Conservation (phyloP, 2,113 vertebrate genomes). For the Rhinichthys klamathensis region DNA sequence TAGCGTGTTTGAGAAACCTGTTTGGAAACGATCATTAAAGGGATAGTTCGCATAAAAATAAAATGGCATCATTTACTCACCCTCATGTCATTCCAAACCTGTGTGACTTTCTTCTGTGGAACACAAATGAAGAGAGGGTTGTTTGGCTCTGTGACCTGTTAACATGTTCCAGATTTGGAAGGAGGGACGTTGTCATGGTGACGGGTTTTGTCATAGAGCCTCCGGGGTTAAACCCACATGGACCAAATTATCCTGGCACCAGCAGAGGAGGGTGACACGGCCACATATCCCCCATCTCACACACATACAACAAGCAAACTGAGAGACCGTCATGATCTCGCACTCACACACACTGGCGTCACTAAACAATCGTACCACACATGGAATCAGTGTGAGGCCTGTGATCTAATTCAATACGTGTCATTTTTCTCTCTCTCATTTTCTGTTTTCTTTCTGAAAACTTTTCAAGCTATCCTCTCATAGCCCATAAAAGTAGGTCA, state of each 20-base stretch:
- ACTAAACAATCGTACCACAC: conserved; percentile 18
- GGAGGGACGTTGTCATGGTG: conserved; percentile 29
- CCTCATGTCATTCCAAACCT: neutral
- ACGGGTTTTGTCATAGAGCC: conserved; percentile 40
- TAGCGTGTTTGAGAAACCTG: neutral
- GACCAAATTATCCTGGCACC: conserved; percentile 56
- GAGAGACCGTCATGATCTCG: neutral
- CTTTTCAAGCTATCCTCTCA: neutral
- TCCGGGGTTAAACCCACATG: conserved; percentile 61
- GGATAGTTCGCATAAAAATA: neutral
- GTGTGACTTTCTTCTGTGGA: neutral
- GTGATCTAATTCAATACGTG: conserved; percentile 12
- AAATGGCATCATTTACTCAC: neutral
- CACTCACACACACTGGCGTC: conserved; percentile 9
- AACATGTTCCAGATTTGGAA: conserved; percentile 60
- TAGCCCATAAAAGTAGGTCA: conserved; percentile 27
- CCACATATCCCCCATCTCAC: conserved; percentile 41
- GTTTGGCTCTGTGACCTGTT: conserved; percentile 37
- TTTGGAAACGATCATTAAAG: neutral
- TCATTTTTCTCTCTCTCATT: neutral
- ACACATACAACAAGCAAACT: conserved; percentile 40
- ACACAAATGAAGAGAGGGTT: conserved; percentile 20
- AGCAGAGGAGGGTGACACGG: conserved; percentile 31
- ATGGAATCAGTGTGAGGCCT: conserved; percentile 33
- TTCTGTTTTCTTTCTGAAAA: neutral